These are phyloP conservation scores for Zalophus californianus DNA, from an alignment of 2,797 vertebrate genomes.

Conservation along the genomic window DNA sequence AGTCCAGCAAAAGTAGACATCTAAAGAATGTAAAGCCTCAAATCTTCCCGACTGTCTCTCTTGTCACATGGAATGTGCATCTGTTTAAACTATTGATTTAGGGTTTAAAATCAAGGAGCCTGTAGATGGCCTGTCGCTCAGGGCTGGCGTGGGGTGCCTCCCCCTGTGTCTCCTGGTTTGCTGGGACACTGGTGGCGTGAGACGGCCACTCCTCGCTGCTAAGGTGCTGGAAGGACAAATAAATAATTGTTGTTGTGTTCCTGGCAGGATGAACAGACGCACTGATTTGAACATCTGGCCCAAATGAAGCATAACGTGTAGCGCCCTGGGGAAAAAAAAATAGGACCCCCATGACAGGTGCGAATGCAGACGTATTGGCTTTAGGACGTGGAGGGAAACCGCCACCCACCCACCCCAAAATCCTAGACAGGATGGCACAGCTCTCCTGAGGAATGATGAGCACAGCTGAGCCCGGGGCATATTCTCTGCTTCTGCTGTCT, in stretches of 20 bases:
- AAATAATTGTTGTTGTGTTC: neutral
- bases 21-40: constrained; percentile 72
- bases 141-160: neutral
- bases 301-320: constrained; percentile 65
- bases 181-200: neutral
- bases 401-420: neutral
- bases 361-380: constrained; percentile 49
- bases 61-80: constrained; percentile 69
- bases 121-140: rapidly evolving
- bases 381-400: neutral
- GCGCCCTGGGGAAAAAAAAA: constrained; percentile 46
- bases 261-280: neutral
- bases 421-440: neutral
- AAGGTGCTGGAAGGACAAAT: neutral
- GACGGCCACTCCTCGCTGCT: neutral
- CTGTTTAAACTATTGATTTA: constrained; percentile 52
- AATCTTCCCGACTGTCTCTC: constrained; percentile 47
- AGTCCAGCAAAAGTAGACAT: constrained; percentile 73
- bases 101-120: constrained; percentile 63
- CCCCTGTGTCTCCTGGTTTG: neutral
- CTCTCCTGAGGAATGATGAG: neutral
- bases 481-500: neutral
- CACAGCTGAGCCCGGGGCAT: rapidly evolving
- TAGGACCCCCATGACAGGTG: constrained; percentile 1
- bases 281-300: constrained; percentile 60